These are phyloP conservation scores for Lathamus discolor DNA, from an alignment of 2,113 vertebrate species.

Conservation along the genomic window DNA sequence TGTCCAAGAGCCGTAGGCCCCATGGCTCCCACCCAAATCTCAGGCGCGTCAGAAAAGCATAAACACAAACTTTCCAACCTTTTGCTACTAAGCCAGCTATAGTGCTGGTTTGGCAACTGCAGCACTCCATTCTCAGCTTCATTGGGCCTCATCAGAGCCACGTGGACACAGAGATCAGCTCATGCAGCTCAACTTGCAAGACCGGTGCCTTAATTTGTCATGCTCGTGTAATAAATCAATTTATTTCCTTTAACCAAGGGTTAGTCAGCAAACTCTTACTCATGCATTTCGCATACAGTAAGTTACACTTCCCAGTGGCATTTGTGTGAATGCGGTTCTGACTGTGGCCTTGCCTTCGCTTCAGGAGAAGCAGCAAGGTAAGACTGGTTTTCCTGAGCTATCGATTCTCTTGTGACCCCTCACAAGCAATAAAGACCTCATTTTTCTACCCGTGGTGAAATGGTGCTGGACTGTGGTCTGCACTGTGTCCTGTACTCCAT, in stretches of 20 bases:
- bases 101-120: not conserved
- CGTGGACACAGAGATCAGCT: not conserved
- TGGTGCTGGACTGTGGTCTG: rapidly evolving
- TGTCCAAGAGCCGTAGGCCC: not conserved
- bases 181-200: constrained; percentile 8
- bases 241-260: not conserved
- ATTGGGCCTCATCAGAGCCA: not conserved
- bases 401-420: not conserved
- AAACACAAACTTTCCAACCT: not conserved
- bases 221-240: constrained; percentile 9
- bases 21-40: not conserved
- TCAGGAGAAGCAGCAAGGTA: not conserved
- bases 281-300: not conserved
- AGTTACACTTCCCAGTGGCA: not conserved
- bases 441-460: not conserved
- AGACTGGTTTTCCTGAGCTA: not conserved
- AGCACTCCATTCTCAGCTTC: not conserved
- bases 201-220: constrained; percentile 42
- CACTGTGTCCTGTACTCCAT: rapidly evolving
- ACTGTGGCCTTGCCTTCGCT: not conserved
- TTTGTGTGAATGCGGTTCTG: not conserved
- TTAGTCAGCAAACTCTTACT: constrained; percentile 57
- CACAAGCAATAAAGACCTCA: not conserved
- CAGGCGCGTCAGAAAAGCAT: not conserved
- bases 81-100: not conserved